Evolutionary conservation across 2,113 vertebrate species (phyloP).

Genomic region (Rhadina sibilatrix): DNA sequence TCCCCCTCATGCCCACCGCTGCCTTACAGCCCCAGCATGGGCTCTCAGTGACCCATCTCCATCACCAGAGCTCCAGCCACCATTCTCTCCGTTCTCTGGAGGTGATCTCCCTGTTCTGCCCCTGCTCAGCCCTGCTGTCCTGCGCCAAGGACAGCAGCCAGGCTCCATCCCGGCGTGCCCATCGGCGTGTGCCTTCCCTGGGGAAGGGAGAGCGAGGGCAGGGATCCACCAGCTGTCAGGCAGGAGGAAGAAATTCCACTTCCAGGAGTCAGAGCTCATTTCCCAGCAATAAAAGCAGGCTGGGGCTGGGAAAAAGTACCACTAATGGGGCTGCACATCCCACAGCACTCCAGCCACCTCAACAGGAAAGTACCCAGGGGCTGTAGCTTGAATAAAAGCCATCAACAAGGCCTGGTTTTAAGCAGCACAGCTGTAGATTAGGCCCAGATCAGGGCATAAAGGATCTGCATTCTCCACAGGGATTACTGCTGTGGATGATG

Average conservation of each 20-base stretch:
- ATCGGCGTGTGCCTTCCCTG: neutral
- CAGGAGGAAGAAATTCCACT: conserved; percentile 31
- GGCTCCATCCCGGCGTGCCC: neutral
- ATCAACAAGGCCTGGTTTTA: neutral
- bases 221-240: conserved; percentile 26
- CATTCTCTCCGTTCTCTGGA: rapidly evolving
- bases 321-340: neutral
- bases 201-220: neutral
- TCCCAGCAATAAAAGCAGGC: conserved; percentile 9
- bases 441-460: neutral
- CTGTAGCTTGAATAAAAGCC: neutral
- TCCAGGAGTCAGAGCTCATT: conserved; percentile 41
- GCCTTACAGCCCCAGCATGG: rapidly evolving
- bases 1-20: neutral
- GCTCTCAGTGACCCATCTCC: neutral
- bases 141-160: rapidly evolving
- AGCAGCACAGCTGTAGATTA: neutral
- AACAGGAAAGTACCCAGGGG: neutral
- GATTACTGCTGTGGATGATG: neutral
- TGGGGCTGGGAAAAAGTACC: neutral
- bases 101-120: neutral
- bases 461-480: neutral
- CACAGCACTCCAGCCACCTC: rapidly evolving
- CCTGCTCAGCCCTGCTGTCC: neutral
- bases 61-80: neutral